Evolutionary conservation across 1,140 invertebrate species (phyloP), one percentile per base, ranked within the genome.

Genomic region (Zaprionus lachaisei): DNA sequence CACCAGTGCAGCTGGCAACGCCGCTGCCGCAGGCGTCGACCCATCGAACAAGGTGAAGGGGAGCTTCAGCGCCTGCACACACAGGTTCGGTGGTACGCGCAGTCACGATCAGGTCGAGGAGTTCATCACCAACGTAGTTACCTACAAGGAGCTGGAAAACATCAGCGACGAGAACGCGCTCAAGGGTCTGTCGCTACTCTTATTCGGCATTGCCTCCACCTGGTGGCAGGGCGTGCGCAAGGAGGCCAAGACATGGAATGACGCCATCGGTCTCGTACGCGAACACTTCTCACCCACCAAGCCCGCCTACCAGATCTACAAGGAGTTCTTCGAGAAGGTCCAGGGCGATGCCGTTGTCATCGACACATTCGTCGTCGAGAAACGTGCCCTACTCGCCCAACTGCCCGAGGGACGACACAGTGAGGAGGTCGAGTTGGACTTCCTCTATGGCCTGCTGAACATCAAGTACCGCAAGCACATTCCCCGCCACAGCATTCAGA

Each of bases 161-260:
- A 91, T 94, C 6, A 72, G 49, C 47, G 93, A 94, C 66, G 81
- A 87, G 47, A 93, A 93, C 64, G 93, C 93, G 5, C 61, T 93
- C 5, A 89, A 85, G 69, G 93, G 93, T 4, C 38, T 94, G 4
- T 89, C 93, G 1, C 81, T 94, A 70, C 81, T 94, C 2, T 80
- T 94, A 26, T 83, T 74, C 14, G 92, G 90, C 17, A 51, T 90
- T 5, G 93, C 93, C 5, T 93, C 93, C 2, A 93, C 90, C 4
- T 94, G 93, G 93, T 94, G 93, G 93, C 91, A 93, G 65, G 93
- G 93, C 60, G 85, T 93, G 0, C 92, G 93, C 24, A 79, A 81
- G 60, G 92, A 93, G 75, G 91, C 89, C 12, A 77, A 81, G 38
- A 92, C 91, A 6, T 93, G 91, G 87, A 72, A 81, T 12, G 91